Percentiles rank a stretch among this genome's conserved stretches.
These are phyloP conservation scores for Euura lappo DNA, from an alignment of 1,140 invertebrate species.

Conservation along the genomic window DNA sequence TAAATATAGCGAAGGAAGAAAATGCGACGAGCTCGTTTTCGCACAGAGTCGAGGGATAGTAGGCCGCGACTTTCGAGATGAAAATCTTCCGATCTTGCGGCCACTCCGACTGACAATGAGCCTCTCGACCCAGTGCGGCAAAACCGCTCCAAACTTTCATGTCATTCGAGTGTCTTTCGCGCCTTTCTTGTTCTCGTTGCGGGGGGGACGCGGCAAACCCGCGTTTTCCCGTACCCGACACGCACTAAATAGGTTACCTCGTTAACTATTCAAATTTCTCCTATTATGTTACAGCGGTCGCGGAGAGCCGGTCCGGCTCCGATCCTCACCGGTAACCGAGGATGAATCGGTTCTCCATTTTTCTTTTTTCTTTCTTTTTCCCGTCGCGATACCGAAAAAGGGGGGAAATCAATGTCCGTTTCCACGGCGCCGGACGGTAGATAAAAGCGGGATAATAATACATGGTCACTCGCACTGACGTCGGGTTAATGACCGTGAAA, in stretches of 20 bases:
- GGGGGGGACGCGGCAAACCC: background rate
- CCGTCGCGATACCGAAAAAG: too few species aligned
- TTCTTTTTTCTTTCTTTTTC: too few species aligned
- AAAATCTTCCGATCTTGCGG: conserved; percentile 42
- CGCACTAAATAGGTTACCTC: background rate
- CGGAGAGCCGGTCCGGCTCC: too few species aligned
- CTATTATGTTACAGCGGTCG: background rate
- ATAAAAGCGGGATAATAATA: background rate
- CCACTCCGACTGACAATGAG: background rate
- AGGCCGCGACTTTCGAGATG: conserved; percentile 55
- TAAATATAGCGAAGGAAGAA: too few species aligned
- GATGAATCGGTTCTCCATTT: too few species aligned
- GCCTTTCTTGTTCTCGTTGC: background rate
- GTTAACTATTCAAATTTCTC: conserved; percentile 3
- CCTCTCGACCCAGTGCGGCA: background rate
- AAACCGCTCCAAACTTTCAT: background rate
- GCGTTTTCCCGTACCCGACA: background rate
- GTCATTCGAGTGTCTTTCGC: background rate
- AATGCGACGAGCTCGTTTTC: too few species aligned
- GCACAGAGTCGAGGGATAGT: conserved; percentile 25
- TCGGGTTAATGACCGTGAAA: conserved; percentile 59
- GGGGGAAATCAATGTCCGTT: too few species aligned
- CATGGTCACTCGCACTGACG: conserved; percentile 7
- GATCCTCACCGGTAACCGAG: too few species aligned
- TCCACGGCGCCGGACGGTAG: too few species aligned